Base-by-base conservation (phyloP, 2,888 invertebrate species). In the Lycaena phlaeas region DNA sequence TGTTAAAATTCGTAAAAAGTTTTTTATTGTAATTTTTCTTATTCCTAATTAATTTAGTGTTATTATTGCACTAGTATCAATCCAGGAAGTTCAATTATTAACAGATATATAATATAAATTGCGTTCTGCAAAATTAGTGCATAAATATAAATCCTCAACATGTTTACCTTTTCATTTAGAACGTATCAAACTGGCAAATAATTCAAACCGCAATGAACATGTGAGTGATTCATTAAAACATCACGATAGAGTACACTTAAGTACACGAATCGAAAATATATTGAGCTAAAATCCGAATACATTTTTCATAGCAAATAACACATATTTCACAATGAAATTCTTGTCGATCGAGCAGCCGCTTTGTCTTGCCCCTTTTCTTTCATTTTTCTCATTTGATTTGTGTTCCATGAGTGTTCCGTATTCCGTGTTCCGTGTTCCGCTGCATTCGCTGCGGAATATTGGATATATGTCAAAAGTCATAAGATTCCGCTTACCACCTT, bases 241-340 rank as follows among this genome's bases (percentile, higher is more conserved):
- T 43, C 38, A 34, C 15, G 28, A 31, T n/a, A 10, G 12, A 38
- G 41, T 18, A 36, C 37, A 44, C 39, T 48, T 48, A 39, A 36
- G 43, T 45, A 46, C 41, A n/a, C n/a, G n/a, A n/a, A n/a, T n/a
- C n/a, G n/a, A n/a, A n/a, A 45, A 64, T 59, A 65, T 62, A 68
- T 71, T 61, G 62, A 61, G 62, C 64, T 68, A 63, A 67, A 68
- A 64, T 56, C 52, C 57, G 59, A 68, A 68, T 63, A 64, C 64
- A 70, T 73, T 64, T 68, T 64, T 72, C 71, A 66, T 63, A 57
- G 62, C 63, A 71, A 71, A 76, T 73, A 72, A 68, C 68, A 65
- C 67, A 70, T 75, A 72, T 73, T 71, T 76, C 64, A 68, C 61
- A 63, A 68, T 68, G 61, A 74, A 75, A 67, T 69, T 71, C 66